Conservation (phyloP, 2,797 vertebrate genomes). For the Perodicticus potto region DNA sequence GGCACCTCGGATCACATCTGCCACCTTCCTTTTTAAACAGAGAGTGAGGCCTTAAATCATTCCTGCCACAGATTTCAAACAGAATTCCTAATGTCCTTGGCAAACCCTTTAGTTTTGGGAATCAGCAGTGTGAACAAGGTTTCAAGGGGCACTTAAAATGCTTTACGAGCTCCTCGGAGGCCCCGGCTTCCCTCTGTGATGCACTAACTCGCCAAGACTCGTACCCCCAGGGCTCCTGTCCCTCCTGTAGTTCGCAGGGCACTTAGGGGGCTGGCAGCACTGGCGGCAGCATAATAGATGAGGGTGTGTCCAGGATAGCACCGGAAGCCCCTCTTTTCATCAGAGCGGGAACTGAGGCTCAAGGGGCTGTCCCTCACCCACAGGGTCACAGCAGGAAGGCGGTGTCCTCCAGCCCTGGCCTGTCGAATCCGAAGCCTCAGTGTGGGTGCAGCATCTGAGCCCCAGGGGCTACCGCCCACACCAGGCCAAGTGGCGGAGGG, state of each 20-base stretch:
- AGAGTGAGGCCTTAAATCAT: not conserved
- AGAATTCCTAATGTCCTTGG: constrained; percentile 33
- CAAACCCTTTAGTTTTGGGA: not conserved
- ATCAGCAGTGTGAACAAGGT: constrained; percentile 30
- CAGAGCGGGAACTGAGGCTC: not conserved
- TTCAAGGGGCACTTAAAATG: not conserved
- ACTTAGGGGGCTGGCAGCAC: fast-evolving
- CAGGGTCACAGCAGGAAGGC: not conserved
- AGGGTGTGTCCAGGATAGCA: fast-evolving
- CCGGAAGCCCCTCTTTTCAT: not conserved
- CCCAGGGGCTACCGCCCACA: not conserved
- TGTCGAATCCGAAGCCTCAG: not conserved
- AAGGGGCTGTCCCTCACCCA: not conserved
- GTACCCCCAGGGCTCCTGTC: not conserved
- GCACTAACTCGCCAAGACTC: not conserved
- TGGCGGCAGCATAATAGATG: not conserved
- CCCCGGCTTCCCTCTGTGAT: fast-evolving
- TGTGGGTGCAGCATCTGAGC: fast-evolving
- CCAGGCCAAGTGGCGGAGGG: too few relatives aligned
- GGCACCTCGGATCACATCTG: fast-evolving
- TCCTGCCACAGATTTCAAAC: not conserved
- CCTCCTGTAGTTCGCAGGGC: fast-evolving
- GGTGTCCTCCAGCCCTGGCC: not conserved
- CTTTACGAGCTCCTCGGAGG: fast-evolving
- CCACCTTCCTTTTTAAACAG: not conserved